Evolutionary conservation across 2,888 invertebrate genomes (phyloP).

Genomic region (Ectemnius continuus): DNA sequence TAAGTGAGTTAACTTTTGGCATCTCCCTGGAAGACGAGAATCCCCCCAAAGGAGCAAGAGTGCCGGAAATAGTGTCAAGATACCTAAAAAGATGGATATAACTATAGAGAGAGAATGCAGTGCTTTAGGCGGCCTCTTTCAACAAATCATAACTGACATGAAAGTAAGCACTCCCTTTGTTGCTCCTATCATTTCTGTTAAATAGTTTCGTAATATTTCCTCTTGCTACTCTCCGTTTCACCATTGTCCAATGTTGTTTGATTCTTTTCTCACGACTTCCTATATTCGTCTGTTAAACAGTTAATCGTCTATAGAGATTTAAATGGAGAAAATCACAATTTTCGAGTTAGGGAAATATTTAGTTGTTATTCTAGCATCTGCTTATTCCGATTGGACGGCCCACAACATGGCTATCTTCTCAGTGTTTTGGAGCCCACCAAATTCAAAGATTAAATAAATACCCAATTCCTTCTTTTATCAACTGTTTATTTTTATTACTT

Average conservation of each 20-base stretch:
- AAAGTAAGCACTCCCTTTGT: conserved; percentile 83
- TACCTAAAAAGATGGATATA: conserved; percentile 81
- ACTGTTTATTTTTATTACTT: no score
- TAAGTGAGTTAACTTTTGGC: conserved; percentile 44
- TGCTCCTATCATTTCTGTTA: not conserved
- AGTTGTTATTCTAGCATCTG: no score
- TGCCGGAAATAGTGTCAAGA: conserved; percentile 22
- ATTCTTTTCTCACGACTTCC: no score
- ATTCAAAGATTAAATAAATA: no score
- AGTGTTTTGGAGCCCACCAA: no score
- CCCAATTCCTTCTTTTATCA: no score
- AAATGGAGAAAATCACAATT: no score
- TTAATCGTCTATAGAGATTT: no score
- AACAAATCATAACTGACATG: conserved; percentile 97
- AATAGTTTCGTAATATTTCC: conserved; percentile 12
- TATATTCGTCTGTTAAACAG: no score
- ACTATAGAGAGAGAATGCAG: conserved; percentile 90
- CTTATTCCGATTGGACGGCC: no score
- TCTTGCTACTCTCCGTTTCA: conserved; percentile 14
- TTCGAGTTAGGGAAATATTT: no score
- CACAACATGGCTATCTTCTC: no score
- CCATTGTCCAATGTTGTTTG: conserved; percentile 24
- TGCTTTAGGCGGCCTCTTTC: conserved; percentile 95
- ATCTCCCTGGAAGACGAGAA: conserved; percentile 27
- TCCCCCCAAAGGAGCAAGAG: conserved; percentile 35